These are phyloP conservation scores for Nyctibius grandis DNA, from an alignment of 2,797 vertebrate species.

Conservation along the genomic window DNA sequence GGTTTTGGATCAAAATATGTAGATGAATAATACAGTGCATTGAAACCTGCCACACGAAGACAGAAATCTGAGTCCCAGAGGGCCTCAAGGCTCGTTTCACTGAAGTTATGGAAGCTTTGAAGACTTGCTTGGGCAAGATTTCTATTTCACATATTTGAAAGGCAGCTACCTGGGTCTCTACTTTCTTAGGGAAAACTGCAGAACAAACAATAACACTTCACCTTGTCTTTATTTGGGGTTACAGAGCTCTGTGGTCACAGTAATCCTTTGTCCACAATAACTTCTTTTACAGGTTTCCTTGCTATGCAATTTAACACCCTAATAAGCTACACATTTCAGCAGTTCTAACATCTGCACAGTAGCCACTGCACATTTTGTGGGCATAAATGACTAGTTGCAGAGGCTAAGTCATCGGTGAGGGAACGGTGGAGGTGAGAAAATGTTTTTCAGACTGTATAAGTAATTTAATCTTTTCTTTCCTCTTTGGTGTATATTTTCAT, in stretches of 20 bases:
- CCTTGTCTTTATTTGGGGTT: constrained; percentile 1
- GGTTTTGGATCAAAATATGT: background rate
- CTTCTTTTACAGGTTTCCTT: background rate
- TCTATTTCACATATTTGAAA: constrained; percentile 43
- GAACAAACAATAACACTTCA: background rate
- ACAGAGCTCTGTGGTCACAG: background rate
- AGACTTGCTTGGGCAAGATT: constrained; percentile 58
- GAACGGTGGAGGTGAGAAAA: background rate
- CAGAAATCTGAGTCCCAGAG: constrained; percentile 35
- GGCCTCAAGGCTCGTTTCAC: constrained; percentile 51
- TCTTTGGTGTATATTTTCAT: background rate
- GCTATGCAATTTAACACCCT: constrained; percentile 1
- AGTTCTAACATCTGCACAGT: background rate
- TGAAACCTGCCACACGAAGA: constrained; percentile 33
- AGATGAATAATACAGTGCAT: background rate
- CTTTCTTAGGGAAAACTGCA: background rate
- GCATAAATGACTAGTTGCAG: background rate
- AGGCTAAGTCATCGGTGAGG: background rate
- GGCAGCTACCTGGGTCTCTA: background rate
- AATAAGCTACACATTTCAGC: background rate
- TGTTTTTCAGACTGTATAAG: background rate
- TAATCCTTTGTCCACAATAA: constrained; percentile 12
- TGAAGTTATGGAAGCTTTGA: constrained; percentile 49
- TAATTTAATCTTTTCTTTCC: background rate
- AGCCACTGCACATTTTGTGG: background rate